Conservation (phyloP, 2,113 vertebrate genomes). For the Pseudopodoces humilis region DNA sequence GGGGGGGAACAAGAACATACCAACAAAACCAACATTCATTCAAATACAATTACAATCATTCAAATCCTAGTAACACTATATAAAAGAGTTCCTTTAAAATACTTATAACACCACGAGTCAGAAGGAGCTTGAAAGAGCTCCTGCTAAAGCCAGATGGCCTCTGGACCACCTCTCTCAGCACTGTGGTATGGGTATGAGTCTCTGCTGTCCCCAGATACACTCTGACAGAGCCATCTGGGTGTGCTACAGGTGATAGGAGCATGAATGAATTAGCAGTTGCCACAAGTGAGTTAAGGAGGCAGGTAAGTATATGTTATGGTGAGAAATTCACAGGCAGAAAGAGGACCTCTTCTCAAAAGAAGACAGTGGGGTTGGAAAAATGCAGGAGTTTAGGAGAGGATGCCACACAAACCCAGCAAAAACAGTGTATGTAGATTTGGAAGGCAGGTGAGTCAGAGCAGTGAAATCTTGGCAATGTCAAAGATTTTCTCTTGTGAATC, state of each 20-base stretch:
- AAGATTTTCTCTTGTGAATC: not conserved
- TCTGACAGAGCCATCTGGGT: not conserved
- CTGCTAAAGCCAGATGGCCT: not conserved
- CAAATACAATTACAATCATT: too few relatives aligned
- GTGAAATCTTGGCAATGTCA: not conserved
- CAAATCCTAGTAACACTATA: too few relatives aligned
- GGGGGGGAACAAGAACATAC: too few relatives aligned
- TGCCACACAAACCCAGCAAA: not conserved
- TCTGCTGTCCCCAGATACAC: not conserved
- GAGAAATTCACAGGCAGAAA: not conserved
- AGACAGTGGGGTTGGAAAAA: not conserved
- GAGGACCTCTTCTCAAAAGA: not conserved
- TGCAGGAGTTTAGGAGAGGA: not conserved
- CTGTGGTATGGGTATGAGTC: accelerated
- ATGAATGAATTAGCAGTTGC: not conserved
- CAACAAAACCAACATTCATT: too few relatives aligned
- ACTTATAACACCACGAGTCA: not conserved
- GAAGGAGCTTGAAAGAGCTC: not conserved
- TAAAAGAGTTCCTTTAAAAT: too few relatives aligned
- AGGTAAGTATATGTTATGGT: not conserved
- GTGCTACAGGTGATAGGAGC: not conserved
- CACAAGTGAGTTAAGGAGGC: not conserved
- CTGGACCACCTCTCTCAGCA: not conserved
- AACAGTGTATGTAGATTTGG: not conserved
- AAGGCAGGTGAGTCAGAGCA: not conserved